A percentile compares a stretch with the other conserved stretches of the same genome.
These are phyloP conservation scores for Colletes collaris DNA, from an alignment of 2,888 invertebrate species.

Conservation along the genomic window DNA sequence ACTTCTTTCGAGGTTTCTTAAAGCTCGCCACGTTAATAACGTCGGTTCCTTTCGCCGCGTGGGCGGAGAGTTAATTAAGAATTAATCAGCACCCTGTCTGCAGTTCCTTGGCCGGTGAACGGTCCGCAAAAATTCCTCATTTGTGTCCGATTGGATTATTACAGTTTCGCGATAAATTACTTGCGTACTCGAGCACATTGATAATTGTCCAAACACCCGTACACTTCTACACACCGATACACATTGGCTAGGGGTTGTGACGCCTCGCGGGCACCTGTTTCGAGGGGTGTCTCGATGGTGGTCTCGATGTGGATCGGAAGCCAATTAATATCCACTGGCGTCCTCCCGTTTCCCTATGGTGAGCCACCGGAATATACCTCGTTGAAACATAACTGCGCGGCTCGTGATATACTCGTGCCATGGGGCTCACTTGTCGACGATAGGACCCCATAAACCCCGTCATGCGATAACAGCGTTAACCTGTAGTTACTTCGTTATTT, in stretches of 20 bases:
- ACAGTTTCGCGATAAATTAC: conserved; percentile 38
- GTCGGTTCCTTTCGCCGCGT: neutral
- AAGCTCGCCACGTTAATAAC: neutral
- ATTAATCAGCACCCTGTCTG: neutral
- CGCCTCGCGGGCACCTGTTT: conserved; percentile 55
- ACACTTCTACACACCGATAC: neutral
- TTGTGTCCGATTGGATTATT: conserved; percentile 34
- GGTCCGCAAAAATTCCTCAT: neutral
- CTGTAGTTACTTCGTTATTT: conserved; percentile 76
- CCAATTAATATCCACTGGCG: conserved; percentile 77
- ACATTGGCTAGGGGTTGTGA: conserved; percentile 17
- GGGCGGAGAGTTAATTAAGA: neutral
- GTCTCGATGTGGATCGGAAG: conserved; percentile 75
- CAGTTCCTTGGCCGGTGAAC: neutral
- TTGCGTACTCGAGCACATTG: conserved; percentile 10
- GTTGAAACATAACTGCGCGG: conserved; percentile 73
- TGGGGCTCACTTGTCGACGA: conserved; percentile 79
- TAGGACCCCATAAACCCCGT: conserved; percentile 70
- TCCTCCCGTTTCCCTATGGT: conserved; percentile 40
- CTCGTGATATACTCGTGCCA: conserved; percentile 77
- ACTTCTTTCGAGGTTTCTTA: neutral
- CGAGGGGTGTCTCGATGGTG: conserved; percentile 64
- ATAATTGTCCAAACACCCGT: conserved; percentile 1
- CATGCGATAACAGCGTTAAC: conserved; percentile 75
- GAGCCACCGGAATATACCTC: conserved; percentile 64